Base-by-base conservation (phyloP, 2,888 invertebrate genomes). In the Malacosoma neustria region DNA sequence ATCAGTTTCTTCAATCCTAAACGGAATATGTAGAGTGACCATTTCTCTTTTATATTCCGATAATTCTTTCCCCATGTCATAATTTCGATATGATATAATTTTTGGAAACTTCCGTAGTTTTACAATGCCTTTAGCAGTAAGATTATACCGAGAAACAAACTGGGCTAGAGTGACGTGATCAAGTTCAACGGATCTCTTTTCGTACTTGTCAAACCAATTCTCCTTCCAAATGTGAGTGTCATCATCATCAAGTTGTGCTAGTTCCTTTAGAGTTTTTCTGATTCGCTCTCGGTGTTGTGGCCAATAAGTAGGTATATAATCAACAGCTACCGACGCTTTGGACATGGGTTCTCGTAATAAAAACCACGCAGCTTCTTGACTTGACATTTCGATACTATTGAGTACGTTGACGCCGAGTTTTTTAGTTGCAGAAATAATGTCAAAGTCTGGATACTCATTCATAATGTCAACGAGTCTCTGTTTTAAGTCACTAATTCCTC, bases 401-500 rank as follows among this genome's bases (percentile, higher is more conserved):
- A 54, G 38, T 33, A 55, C 39, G 11, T 58, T 42, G 34, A 52
- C 37, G 40, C 51, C 50, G 32, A 56, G 41, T 45, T 48, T 46
- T 37, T 40, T 49, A 12, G 47, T 50, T 6, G 49, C 48, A 34
- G 55, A 54, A 1, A 53, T 40, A 29, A 53, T 43, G 34, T 61
- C 43, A 13, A 54, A 54, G 32, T 57, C 51, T 13, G 53, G 54
- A 57, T 56, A 39, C 35, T 57, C 55, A 30, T 60, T 41, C 49
- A 69, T 40, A 14, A 39, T 33, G 1, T 51, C 29, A 31, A 43
- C 53, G 14, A 72, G 54, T 46, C 55, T 13, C 9, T 56, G 34
- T 45, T 61, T 61, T 34, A 72, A 48, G 42, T 64, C 45, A 43
- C 62, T 35, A 30, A 30, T 35, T 13, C 35, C 35, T 53, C 64